A percentile compares a stretch with the other conserved stretches of the same genome.
Evolutionary conservation across 1,140 invertebrate genomes (phyloP).

Genomic region (Gyrodactylus salaris): DNA sequence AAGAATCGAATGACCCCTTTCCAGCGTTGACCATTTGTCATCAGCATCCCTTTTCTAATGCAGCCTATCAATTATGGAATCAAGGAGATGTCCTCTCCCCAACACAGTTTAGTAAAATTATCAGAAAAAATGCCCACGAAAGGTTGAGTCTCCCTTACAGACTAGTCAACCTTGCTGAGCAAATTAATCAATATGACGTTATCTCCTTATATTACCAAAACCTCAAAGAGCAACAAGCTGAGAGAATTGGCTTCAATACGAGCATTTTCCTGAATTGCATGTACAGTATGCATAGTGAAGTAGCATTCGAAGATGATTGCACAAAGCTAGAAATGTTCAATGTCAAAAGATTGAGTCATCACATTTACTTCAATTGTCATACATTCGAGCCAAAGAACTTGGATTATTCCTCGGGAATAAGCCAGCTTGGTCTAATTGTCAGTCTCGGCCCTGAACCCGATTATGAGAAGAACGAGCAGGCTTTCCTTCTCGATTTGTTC

Average conservation of each 20-base stretch:
- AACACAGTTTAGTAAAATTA: not conserved
- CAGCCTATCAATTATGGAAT: slow-evolving; percentile 1
- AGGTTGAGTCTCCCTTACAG: not conserved
- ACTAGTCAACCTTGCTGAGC: not conserved
- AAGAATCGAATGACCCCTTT: not conserved
- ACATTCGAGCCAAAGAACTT: not conserved
- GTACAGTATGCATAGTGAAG: not conserved
- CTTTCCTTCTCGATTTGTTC: slow-evolving; percentile 2
- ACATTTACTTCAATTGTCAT: slow-evolving; percentile 5
- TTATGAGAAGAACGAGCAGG: not conserved
- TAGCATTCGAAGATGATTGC: not conserved
- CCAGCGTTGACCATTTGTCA: slow-evolving; percentile 5
- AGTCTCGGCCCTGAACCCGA: not conserved
- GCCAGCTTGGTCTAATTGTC: not conserved
- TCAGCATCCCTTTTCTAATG: slow-evolving; percentile 4
- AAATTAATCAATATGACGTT: not conserved
- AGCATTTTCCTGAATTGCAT: not conserved
- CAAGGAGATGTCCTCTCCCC: not conserved
- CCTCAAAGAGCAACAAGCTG: not conserved
- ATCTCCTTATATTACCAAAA: slow-evolving; percentile 6
- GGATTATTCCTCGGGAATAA: not conserved
- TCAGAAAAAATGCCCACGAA: not conserved
- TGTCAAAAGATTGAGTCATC: not conserved
- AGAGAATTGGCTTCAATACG: not conserved
- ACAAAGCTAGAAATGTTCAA: not conserved